Evolutionary conservation across 2,888 invertebrate genomes (phyloP).

Genomic region (Tinea trinotella): DNA sequence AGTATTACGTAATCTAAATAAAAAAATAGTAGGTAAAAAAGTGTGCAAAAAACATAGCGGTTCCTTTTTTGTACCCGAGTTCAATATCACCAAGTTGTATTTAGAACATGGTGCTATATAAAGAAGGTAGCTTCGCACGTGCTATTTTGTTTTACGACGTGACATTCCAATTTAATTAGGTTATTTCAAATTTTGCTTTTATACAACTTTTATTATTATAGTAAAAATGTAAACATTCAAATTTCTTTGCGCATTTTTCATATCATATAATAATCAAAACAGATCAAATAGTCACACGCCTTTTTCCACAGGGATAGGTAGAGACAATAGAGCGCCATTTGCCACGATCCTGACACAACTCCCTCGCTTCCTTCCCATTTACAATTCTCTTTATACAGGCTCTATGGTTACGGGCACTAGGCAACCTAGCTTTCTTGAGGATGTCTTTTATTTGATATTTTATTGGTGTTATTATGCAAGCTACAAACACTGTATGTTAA

Average conservation of each 20-base stretch:
- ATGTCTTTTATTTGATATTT: no score
- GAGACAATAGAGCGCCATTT: no score
- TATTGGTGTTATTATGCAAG: no score
- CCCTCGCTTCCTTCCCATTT: no score
- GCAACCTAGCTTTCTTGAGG: no score
- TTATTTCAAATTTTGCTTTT: neutral
- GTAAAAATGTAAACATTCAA: neutral
- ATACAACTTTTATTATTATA: neutral
- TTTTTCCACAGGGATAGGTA: no score
- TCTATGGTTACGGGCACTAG: no score
- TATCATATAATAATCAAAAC: no score
- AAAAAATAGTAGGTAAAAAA: conserved; percentile 3
- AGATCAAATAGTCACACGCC: no score
- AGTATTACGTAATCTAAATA: neutral
- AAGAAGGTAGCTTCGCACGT: neutral
- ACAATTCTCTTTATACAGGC: no score
- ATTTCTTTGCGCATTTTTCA: neutral
- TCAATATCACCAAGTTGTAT: conserved; percentile 12
- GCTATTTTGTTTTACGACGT: neutral
- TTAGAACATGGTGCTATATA: conserved; percentile 6
- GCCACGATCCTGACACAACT: no score
- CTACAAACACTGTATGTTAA: no score
- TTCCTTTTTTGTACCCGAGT: conserved; percentile 6
- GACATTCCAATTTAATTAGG: neutral
- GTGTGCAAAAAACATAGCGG: neutral